phyloP scores from a whole-genome alignment of 2,888 invertebrate species.

The Orchesella flavescens region DNA sequence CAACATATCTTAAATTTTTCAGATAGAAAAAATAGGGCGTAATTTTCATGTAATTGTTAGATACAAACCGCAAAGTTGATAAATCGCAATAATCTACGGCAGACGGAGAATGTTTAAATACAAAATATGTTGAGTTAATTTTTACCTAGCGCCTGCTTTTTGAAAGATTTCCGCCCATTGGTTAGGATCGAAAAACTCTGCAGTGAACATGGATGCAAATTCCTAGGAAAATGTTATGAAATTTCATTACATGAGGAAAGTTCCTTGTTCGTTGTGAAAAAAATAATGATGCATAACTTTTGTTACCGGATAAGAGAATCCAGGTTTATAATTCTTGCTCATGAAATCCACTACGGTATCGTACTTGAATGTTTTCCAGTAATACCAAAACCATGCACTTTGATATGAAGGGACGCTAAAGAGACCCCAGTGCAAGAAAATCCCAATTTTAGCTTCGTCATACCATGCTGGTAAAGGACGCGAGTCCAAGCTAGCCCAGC shows the following conservation, averaged over 20 bases:
- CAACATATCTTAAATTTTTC: slow-evolving; percentile 76
- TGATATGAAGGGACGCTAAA: slow-evolving; percentile 1
- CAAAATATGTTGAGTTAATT: slow-evolving; percentile 44
- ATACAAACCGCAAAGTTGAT: too few relatives aligned
- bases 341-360: slow-evolving; percentile 79
- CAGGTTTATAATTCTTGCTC: slow-evolving; percentile 86
- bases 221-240: slow-evolving; percentile 74
- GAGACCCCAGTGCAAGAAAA: slow-evolving; percentile 34
- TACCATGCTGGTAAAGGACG: slow-evolving; percentile 41
- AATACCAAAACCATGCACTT: slow-evolving; percentile 74
- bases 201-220: slow-evolving; percentile 90
- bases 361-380: slow-evolving; percentile 2
- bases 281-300: background rate
- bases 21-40: too few relatives aligned
- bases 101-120: too few relatives aligned
- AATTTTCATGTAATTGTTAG: too few relatives aligned
- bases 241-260: background rate
- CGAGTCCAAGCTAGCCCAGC: slow-evolving; percentile 32
- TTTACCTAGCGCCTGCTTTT: slow-evolving; percentile 88
- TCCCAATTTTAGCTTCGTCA: slow-evolving; percentile 44
- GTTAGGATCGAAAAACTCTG: slow-evolving; percentile 89
- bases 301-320: slow-evolving; percentile 84
- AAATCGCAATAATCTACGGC: too few relatives aligned
- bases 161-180: slow-evolving; percentile 88
- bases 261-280: background rate